phyloP scores from a whole-genome alignment of 2,797 vertebrate species.

The Poeciliopsis presidionis region DNA sequence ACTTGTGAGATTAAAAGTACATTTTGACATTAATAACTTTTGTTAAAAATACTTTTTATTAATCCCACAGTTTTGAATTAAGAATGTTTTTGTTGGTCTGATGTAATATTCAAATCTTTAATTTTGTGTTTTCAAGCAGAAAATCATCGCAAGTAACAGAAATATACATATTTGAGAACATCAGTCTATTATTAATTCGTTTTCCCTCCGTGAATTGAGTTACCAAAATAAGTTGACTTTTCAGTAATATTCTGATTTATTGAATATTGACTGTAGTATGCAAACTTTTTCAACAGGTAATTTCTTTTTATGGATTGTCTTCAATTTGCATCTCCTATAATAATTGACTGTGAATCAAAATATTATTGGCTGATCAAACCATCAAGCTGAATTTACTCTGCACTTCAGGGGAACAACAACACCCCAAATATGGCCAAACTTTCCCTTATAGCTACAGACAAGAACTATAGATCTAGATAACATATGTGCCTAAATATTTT shows the following conservation, averaged over 20 bases:
- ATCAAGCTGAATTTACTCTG: background rate
- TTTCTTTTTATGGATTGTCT: too few relatives aligned
- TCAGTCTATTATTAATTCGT: background rate
- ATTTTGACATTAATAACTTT: background rate
- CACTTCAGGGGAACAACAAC: too few relatives aligned
- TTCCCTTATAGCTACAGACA: too few relatives aligned
- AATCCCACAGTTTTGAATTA: background rate
- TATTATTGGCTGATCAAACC: background rate
- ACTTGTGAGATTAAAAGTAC: background rate
- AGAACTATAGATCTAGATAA: too few relatives aligned
- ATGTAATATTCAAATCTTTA: background rate
- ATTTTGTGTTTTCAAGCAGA: background rate
- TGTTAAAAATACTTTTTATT: background rate
- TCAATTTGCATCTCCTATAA: too few relatives aligned
- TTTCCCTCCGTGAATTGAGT: background rate
- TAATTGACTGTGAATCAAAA: background rate
- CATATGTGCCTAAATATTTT: too few relatives aligned
- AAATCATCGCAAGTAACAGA: background rate
- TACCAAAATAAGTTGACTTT: background rate
- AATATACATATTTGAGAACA: background rate
- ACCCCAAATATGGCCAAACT: too few relatives aligned
- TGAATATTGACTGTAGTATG: background rate
- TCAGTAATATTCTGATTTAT: background rate
- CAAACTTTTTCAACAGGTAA: too few relatives aligned
- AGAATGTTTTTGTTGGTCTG: background rate